phyloP scores from a whole-genome alignment of 2,797 vertebrate species.

The Clamator glandarius region DNA sequence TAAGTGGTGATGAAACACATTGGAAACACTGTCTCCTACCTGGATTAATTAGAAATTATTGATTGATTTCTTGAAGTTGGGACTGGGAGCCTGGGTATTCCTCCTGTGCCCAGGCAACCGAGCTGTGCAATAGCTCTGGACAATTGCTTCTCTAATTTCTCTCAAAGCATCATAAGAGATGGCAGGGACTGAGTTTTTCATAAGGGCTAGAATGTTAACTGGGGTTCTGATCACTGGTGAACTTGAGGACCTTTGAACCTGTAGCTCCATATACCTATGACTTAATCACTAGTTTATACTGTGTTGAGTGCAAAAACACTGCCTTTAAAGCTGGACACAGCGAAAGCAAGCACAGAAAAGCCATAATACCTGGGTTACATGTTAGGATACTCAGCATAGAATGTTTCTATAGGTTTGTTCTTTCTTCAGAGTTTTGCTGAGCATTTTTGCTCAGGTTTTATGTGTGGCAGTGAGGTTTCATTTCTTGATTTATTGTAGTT shows the following conservation, averaged over 20 bases:
- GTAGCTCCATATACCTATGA: neutral
- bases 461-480: neutral
- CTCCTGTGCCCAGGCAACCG: neutral
- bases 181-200: neutral
- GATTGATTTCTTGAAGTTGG: neutral
- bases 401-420: neutral
- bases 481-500: constrained; percentile 11
- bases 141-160: neutral
- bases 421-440: neutral
- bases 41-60: neutral
- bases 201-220: neutral
- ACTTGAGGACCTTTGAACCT: neutral
- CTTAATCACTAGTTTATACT: neutral
- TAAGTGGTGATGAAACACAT: neutral
- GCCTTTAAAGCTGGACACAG: neutral
- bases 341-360: neutral
- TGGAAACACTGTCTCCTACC: neutral
- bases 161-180: neutral
- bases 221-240: neutral
- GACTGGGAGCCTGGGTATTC: neutral
- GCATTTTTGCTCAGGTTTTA: neutral
- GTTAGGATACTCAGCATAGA: neutral
- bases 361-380: neutral
- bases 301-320: neutral
- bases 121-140: neutral